These are phyloP conservation scores for Lepus americanus DNA, from an alignment of 2,113 vertebrate species.

Conservation along the genomic window DNA sequence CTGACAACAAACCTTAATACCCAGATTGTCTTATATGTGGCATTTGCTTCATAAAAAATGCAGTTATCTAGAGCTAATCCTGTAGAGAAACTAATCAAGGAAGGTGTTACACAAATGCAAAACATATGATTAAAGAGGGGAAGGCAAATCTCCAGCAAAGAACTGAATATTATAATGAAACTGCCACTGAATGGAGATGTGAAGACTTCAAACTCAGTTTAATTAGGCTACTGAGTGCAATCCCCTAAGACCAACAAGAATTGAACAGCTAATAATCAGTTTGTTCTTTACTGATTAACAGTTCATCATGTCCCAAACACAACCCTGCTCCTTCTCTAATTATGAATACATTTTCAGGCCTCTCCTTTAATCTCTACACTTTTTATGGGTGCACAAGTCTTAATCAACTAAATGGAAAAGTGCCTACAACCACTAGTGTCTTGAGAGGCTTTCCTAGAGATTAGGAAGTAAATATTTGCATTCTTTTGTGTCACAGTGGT, in stretches of 20 bases:
- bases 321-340: conserved; percentile 86
- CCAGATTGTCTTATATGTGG: conserved; percentile 86
- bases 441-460: conserved; percentile 87
- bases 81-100: conserved; percentile 92
- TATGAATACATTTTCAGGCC: conserved; percentile 88
- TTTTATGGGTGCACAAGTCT: conserved; percentile 80
- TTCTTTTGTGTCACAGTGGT: conserved; percentile 72
- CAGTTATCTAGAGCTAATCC: conserved; percentile 91
- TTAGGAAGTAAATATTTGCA: conserved; percentile 91
- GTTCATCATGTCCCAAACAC: conserved; percentile 94
- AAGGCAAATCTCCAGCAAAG: conserved; percentile 88
- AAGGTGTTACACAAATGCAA: conserved; percentile 91
- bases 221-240: conserved; percentile 93
- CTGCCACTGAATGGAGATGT: conserved; percentile 90
- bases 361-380: conserved; percentile 85
- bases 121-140: conserved; percentile 92
- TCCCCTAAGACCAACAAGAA: conserved; percentile 92
- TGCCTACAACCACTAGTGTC: conserved; percentile 84
- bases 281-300: conserved; percentile 96
- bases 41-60: conserved; percentile 90
- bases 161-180: conserved; percentile 88
- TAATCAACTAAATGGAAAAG: conserved; percentile 88
- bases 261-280: conserved; percentile 95
- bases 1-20: conserved; percentile 84
- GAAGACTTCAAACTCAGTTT: conserved; percentile 89